Conservation (phyloP, 37 sponge, comb jelly and placozoan genomes). For the Agelas oroides region DNA sequence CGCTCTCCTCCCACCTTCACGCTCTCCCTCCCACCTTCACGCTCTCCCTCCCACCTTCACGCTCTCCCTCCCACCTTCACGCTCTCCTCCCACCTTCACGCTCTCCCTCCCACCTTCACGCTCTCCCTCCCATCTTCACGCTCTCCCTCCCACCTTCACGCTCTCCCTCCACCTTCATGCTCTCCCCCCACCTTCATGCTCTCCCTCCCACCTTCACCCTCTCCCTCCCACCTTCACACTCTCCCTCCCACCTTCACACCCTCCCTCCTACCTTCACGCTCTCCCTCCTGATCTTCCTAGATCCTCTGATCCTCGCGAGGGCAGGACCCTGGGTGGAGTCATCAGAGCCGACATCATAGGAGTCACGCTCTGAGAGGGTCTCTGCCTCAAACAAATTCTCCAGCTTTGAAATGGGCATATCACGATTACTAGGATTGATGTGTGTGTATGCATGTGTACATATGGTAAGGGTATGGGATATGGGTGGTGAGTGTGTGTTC, state of each 20-base stretch:
- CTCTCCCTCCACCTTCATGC: too few relatives aligned
- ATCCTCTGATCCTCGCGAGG: constrained; percentile 20
- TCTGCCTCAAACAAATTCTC: constrained; percentile 76
- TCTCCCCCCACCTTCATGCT: too few relatives aligned
- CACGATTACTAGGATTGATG: constrained; percentile 4
- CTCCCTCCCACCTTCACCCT: too few relatives aligned
- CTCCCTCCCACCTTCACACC: too few relatives aligned
- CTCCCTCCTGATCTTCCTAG: not conserved
- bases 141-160: too few relatives aligned
- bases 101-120: not conserved
- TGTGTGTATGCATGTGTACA: too few relatives aligned
- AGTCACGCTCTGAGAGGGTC: constrained; percentile 61
- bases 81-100: too few relatives aligned
- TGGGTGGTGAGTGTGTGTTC: too few relatives aligned
- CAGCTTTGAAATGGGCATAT: constrained; percentile 47
- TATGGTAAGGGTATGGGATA: too few relatives aligned
- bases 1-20: constrained; percentile 8
- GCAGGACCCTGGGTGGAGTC: constrained; percentile 29
- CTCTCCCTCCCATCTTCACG: not conserved
- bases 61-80: too few relatives aligned
- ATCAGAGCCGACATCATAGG: constrained; percentile 35
- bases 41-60: not conserved
- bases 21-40: not conserved
- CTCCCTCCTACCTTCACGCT: not conserved
- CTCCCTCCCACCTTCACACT: too few relatives aligned